Conservation (phyloP, 2,113 vertebrate species). For the Sphyrna mokarran region DNA sequence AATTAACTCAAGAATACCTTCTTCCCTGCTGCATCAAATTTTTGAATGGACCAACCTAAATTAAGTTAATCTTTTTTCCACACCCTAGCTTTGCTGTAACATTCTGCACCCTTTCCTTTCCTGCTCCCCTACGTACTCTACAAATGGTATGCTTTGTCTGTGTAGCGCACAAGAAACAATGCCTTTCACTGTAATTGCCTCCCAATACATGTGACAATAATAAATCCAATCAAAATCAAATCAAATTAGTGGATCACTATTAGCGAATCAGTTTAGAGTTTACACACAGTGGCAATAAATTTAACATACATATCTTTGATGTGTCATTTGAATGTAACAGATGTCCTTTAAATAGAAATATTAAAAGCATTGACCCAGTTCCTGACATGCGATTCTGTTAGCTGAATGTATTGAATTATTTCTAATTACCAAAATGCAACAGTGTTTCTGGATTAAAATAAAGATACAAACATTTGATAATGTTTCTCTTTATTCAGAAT, state of each 20-base stretch:
- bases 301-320: not conserved
- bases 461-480: not conserved
- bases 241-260: not conserved
- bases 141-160: too few species aligned
- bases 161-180: too few species aligned
- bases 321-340: not conserved
- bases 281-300: not conserved
- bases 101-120: too few species aligned
- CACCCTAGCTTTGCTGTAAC: too few species aligned
- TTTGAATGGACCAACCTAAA: too few species aligned
- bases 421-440: not conserved
- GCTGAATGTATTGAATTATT: not conserved
- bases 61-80: too few species aligned
- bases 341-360: not conserved
- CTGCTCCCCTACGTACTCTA: too few species aligned
- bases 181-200: too few species aligned
- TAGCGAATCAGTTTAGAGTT: not conserved
- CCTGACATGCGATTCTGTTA: not conserved
- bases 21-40: too few species aligned
- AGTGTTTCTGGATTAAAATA: not conserved
- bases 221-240: too few species aligned
- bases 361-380: not conserved
- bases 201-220: too few species aligned
- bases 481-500: slow-evolving; percentile 31
- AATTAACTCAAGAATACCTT: too few species aligned